These are phyloP conservation scores for Brachyistius frenatus DNA, from an alignment of 2,113 vertebrate genomes.

Conservation along the genomic window DNA sequence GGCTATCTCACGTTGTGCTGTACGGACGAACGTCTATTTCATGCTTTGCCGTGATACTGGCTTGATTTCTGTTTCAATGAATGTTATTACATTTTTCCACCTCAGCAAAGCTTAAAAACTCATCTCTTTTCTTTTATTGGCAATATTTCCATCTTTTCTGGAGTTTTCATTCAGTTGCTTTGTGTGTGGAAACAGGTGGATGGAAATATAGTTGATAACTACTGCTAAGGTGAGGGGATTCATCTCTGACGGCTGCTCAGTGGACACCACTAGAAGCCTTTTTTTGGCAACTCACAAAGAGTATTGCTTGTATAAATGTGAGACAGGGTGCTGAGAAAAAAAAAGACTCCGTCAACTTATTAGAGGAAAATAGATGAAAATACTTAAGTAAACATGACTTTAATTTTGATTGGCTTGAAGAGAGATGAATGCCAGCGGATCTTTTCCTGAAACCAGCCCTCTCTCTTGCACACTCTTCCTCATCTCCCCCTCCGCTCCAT, in stretches of 20 bases:
- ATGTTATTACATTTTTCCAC: not conserved
- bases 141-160: not conserved
- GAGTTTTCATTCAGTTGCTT: not conserved
- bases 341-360: conserved; percentile 8
- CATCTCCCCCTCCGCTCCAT: conserved; percentile 65
- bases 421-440: conserved; percentile 51
- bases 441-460: conserved; percentile 45
- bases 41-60: too few species aligned
- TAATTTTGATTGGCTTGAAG: conserved; percentile 45
- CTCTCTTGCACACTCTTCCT: conserved; percentile 41
- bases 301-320: conserved; percentile 37
- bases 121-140: not conserved
- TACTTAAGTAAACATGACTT: conserved; percentile 42
- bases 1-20: too few species aligned
- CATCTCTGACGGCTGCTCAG: conserved; percentile 42
- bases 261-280: conserved; percentile 41
- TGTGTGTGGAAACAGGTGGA: not conserved
- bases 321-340: conserved; percentile 23
- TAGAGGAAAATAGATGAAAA: conserved; percentile 45
- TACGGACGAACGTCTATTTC: too few species aligned
- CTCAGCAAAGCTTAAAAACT: not conserved
- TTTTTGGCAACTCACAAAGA: conserved; percentile 32
- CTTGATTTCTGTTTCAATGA: too few species aligned
- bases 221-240: conserved; percentile 18
- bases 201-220: not conserved